These are phyloP conservation scores for Idaea straminata DNA, from an alignment of 2,888 invertebrate species.

Conservation along the genomic window DNA sequence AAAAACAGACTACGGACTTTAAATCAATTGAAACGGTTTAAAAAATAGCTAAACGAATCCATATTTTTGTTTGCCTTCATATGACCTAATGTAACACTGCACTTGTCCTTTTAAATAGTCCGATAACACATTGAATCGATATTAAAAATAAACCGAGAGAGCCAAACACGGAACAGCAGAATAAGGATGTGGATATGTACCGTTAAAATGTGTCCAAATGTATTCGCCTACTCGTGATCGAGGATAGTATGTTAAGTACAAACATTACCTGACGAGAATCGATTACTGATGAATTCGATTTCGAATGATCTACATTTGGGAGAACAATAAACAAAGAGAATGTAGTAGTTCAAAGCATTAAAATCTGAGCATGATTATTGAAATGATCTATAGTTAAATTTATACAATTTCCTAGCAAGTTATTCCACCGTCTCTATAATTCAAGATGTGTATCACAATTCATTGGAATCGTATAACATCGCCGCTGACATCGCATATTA, in stretches of 20 bases:
- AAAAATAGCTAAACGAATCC: neutral
- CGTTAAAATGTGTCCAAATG: conserved; percentile 52
- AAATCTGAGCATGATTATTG: neutral
- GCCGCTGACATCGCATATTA: conserved; percentile 24
- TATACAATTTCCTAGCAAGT: neutral
- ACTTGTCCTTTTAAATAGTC: too few relatives aligned
- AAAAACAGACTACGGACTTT: neutral
- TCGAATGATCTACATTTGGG: conserved; percentile 36
- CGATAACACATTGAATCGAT: neutral
- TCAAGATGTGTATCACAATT: neutral
- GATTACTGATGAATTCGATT: conserved; percentile 43
- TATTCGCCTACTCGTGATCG: conserved; percentile 45
- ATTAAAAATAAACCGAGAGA: conserved; percentile 21
- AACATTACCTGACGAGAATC: conserved; percentile 56
- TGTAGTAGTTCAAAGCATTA: conserved; percentile 8
- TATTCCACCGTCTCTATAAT: neutral
- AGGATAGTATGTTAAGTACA: conserved; percentile 60
- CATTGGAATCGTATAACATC: neutral
- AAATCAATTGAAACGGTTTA: neutral
- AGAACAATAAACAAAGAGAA: conserved; percentile 20
- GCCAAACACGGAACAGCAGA: conserved; percentile 39
- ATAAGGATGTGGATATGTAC: conserved; percentile 44
- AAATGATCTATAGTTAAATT: neutral
- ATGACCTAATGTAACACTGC: too few relatives aligned
- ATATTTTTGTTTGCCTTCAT: too few relatives aligned